phyloP scores from a whole-genome alignment of 1,140 invertebrate genomes.

The Macrobrachium nipponense region DNA sequence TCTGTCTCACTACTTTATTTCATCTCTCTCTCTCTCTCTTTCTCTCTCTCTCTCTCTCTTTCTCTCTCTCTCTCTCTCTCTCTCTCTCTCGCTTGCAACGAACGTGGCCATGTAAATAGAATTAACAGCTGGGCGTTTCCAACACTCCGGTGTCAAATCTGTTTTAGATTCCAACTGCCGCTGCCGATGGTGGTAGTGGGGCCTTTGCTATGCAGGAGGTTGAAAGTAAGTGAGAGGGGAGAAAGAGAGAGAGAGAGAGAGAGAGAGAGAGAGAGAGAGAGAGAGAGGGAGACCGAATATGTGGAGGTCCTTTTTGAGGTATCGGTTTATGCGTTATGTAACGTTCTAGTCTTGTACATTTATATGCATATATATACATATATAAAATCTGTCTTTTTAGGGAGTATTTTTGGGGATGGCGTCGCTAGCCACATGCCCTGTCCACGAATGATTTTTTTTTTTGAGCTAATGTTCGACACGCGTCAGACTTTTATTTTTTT shows the following conservation, averaged over 20 bases:
- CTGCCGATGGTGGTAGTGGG: not conserved
- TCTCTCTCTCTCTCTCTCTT: not conserved
- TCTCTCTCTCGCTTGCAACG: not conserved
- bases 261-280: no score
- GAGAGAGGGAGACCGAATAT: not conserved
- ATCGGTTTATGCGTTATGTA: no score
- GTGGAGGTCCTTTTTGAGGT: not conserved
- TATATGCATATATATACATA: no score
- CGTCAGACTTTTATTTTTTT: no score
- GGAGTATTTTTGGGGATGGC: no score
- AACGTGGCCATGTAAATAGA: conserved; percentile 20
- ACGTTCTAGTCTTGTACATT: no score
- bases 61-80: not conserved
- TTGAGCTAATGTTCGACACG: no score
- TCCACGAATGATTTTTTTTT: no score
- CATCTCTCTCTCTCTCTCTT: no score
- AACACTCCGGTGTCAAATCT: not conserved
- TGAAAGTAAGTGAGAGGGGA: not conserved
- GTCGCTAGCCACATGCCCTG: no score
- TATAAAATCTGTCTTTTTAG: no score
- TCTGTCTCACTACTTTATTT: not conserved
- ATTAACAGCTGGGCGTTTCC: conserved; percentile 26
- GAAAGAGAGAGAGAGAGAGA: not conserved
- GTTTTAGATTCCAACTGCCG: not conserved
- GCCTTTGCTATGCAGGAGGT: not conserved